Percentiles rank a stretch among this genome's conserved stretches.
phyloP scores from a whole-genome alignment of 2,888 invertebrate genomes.

The Chesias legatella region DNA sequence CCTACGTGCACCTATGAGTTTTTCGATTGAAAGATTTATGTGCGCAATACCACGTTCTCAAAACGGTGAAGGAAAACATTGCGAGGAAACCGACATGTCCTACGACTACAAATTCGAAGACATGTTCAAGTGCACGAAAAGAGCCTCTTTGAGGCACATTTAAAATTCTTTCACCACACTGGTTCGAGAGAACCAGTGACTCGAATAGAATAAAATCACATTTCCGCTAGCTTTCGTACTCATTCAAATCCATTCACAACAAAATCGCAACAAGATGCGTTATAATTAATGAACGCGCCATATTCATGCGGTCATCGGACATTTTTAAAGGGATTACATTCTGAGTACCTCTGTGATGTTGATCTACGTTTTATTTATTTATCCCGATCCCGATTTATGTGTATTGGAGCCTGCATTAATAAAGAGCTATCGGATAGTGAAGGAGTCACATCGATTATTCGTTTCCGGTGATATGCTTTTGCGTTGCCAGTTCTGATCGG shows the following conservation, averaged over 20 bases:
- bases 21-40: no score
- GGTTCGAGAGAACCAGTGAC: no score
- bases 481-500: slow-evolving; percentile 4
- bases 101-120: no score
- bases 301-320: slow-evolving; percentile 40
- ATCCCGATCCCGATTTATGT: slow-evolving; percentile 20
- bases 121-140: no score
- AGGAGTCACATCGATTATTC: slow-evolving; percentile 15
- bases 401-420: slow-evolving; percentile 24
- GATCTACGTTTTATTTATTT: slow-evolving; percentile 28
- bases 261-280: slow-evolving; percentile 31
- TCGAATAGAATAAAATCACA: no score
- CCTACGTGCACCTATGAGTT: no score
- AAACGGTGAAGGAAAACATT: no score
- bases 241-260: no score
- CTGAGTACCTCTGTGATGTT: slow-evolving; percentile 18
- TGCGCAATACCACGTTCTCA: no score
- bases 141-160: no score
- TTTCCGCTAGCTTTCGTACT: neutral
- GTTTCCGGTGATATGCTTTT: slow-evolving; percentile 10
- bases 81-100: no score
- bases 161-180: no score
- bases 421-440: slow-evolving; percentile 14
- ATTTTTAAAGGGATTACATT: slow-evolving; percentile 33
- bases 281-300: slow-evolving; percentile 48